Conservation (phyloP, 2,888 invertebrate genomes). For the Leucophora obtusa region DNA sequence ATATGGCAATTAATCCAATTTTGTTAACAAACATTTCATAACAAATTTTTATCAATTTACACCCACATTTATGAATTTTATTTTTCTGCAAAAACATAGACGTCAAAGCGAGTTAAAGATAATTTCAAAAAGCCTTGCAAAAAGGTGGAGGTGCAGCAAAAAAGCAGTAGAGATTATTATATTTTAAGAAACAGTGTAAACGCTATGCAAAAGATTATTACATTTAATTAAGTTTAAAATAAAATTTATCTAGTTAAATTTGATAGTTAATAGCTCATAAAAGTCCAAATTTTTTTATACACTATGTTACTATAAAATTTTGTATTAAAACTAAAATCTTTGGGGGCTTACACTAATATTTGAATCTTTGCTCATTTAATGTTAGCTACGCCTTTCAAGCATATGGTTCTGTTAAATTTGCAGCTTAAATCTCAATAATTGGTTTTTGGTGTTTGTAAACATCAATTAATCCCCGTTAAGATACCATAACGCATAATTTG, state of each 20-base stretch:
- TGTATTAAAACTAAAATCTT: neutral
- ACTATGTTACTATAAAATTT: too few species aligned
- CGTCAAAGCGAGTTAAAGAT: neutral
- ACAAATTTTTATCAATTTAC: slow-evolving; percentile 33
- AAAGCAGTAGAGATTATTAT: too few species aligned
- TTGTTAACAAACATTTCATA: slow-evolving; percentile 14
- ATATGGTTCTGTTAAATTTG: neutral
- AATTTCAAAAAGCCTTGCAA: neutral
- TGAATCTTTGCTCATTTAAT: neutral
- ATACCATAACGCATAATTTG: slow-evolving; percentile 11
- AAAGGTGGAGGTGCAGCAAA: neutral
- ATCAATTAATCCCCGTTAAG: slow-evolving; percentile 40
- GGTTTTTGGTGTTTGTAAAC: slow-evolving; percentile 18
- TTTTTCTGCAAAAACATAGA: neutral
- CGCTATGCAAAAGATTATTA: too few species aligned
- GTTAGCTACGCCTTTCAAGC: slow-evolving; percentile 8
- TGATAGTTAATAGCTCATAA: too few species aligned
- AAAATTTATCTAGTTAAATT: too few species aligned
- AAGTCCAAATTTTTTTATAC: too few species aligned
- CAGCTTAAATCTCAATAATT: slow-evolving; percentile 4
- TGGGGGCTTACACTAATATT: neutral
- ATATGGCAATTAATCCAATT: slow-evolving; percentile 29
- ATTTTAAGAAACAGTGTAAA: too few species aligned
- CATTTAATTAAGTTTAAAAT: too few species aligned
- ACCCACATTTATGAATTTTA: slow-evolving; percentile 10